Evolutionary conservation across 2,888 invertebrate genomes (phyloP).

Genomic region (Aspidiotus destructor): DNA sequence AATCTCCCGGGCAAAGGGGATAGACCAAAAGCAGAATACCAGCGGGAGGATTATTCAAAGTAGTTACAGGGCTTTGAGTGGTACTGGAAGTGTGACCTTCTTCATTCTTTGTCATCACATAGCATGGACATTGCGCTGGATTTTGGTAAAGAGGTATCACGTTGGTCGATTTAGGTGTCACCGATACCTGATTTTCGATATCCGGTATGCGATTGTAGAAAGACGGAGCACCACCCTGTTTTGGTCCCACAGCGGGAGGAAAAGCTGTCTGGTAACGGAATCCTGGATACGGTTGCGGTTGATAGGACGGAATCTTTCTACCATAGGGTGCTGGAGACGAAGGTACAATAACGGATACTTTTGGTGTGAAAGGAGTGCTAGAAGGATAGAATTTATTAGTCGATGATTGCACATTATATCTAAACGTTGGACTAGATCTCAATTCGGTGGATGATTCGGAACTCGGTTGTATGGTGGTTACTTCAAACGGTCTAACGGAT

Average conservation of each 20-base stretch:
- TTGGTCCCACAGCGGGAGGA: neutral
- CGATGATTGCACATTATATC: neutral
- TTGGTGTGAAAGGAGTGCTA: neutral
- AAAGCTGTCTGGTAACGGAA: neutral
- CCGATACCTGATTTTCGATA: neutral
- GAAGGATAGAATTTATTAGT: no score
- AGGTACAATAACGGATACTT: slow-evolving; percentile 15
- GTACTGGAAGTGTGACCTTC: slow-evolving; percentile 11
- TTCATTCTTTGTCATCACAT: slow-evolving; percentile 18
- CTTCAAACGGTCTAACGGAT: neutral
- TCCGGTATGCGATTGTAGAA: slow-evolving; percentile 7
- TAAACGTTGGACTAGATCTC: neutral
- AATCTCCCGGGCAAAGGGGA: slow-evolving; percentile 23
- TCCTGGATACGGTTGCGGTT: neutral
- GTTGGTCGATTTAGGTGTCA: neutral
- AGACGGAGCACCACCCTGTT: neutral
- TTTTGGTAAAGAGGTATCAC: neutral
- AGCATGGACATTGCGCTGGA: slow-evolving; percentile 24
- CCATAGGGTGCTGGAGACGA: slow-evolving; percentile 14
- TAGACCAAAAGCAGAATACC: slow-evolving; percentile 19
- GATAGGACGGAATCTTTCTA: neutral
- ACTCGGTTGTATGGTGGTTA: neutral
- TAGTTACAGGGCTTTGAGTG: slow-evolving; percentile 11
- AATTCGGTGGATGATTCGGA: neutral
- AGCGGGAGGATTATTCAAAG: neutral